Base-by-base conservation (phyloP, 2,888 invertebrate species). In the Drosophila paramelanica region DNA sequence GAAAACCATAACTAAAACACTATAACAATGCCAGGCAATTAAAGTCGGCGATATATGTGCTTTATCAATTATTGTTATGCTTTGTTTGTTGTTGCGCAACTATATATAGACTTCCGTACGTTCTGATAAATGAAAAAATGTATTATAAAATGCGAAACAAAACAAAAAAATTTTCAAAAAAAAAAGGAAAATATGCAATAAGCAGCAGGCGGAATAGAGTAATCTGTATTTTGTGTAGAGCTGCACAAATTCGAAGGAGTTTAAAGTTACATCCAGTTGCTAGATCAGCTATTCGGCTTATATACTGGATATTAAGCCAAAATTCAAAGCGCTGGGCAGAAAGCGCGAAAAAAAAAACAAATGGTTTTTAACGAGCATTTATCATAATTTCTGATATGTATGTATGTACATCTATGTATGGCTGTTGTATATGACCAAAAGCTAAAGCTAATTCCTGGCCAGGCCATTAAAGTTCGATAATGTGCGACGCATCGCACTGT, bases 391-490 rank as follows among this genome's bases (percentile, higher is more conserved):
- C 13, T 45, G 17, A 20, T 25, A 13, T 27, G 13, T 38, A 31
- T 36, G 4, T 46, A n/a, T 33, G 10, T 31, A 11, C 49, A 33
- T 17, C 17, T 23, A 23, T 23, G 23, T 23, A 23, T 23, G 17
- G 17, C 17, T 17, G 23, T 23, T 36, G 11, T 36, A 23, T 49
- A 31, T 66, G 14, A 47, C 14, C 45, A 46, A 73, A 58, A 83
- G 82, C 84, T 73, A 77, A 69, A 89, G 85, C 83, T 89, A 83
- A 83, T 83, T 89, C 79, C 87, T 87, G 83, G 53, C 60, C 78
- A 71, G 74, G 67, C 88, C 89, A 89, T 87, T 89, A 88, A 89
- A 81, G 89, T 81, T 89, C 88, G 82, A 83, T 87, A 83, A 87
- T 83, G 83, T 84, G 88, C 72, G 68, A 50, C 67, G 71, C 68